A percentile compares a stretch with the other conserved stretches of the same genome.
Conservation (phyloP, 2,888 invertebrate species). For the Rhagonycha lutea region DNA sequence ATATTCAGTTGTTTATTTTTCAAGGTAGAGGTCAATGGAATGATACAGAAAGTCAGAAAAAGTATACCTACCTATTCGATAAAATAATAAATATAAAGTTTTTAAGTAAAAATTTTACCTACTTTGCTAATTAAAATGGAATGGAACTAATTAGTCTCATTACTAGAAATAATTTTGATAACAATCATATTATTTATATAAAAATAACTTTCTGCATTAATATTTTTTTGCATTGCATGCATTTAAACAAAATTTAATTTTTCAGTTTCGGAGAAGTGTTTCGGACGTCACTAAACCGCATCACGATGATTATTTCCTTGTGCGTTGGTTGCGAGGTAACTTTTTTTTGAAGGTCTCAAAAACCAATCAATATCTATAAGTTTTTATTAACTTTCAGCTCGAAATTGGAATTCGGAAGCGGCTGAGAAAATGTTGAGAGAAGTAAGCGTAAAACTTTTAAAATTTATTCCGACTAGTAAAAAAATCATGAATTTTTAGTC, state of each 20-base stretch:
- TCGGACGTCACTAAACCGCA: slow-evolving; percentile 69
- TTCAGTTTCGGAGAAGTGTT: slow-evolving; percentile 76
- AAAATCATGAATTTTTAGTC: slow-evolving; percentile 59
- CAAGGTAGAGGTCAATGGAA: too few relatives aligned
- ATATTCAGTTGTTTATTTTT: too few relatives aligned
- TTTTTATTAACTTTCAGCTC: slow-evolving; percentile 63
- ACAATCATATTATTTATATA: background rate
- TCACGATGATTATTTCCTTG: slow-evolving; percentile 77
- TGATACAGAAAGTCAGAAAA: background rate
- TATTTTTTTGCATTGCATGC: too few relatives aligned
- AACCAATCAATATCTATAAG: background rate
- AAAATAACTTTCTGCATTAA: background rate
- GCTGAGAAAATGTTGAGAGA: slow-evolving; percentile 91
- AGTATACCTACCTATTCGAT: background rate
- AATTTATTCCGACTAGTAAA: slow-evolving; percentile 3
- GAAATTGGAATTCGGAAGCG: slow-evolving; percentile 84
- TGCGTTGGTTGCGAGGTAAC: slow-evolving; percentile 80
- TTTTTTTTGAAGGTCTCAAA: background rate
- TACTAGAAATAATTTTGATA: background rate
- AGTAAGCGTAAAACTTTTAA: slow-evolving; percentile 59
- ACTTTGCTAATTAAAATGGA: background rate
- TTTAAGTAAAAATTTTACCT: background rate
- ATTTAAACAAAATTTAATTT: slow-evolving; percentile 43
- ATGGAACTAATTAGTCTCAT: background rate
- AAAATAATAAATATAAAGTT: background rate